Evolutionary conservation across 2,113 vertebrate genomes (phyloP).

Genomic region (Cygnus atratus): DNA sequence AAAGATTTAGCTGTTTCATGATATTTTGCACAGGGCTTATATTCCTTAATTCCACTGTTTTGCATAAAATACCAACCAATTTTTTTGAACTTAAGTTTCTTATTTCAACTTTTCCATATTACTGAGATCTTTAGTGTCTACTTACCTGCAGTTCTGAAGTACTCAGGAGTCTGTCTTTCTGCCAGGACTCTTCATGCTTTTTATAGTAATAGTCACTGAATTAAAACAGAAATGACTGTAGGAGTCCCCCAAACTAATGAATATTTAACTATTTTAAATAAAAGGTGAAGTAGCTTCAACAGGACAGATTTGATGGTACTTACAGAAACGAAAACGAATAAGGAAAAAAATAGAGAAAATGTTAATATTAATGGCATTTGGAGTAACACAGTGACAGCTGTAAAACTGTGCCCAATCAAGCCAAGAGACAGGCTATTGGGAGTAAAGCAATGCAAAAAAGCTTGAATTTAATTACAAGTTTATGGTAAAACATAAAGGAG

Average conservation of each 20-base stretch:
- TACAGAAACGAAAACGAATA: not conserved
- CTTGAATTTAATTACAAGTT: not conserved
- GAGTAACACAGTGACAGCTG: not conserved
- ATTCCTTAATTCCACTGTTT: not conserved
- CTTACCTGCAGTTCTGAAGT: not conserved
- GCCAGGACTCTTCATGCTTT: not conserved
- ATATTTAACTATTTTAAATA: constrained; percentile 28
- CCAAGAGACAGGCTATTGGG: not conserved
- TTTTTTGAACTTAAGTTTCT: not conserved
- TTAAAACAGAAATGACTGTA: not conserved
- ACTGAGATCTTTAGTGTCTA: not conserved
- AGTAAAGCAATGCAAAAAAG: not conserved
- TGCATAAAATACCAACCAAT: not conserved
- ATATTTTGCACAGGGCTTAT: not conserved
- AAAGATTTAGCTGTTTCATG: not conserved
- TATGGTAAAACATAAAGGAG: not conserved
- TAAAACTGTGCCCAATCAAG: not conserved
- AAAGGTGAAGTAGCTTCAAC: not conserved
- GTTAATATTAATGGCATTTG: not conserved
- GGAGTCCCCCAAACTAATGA: not conserved
- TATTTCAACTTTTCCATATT: not conserved
- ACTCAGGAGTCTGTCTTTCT: not conserved
- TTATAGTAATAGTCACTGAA: not conserved
- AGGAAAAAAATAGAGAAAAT: not conserved
- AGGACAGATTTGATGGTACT: not conserved